Evolutionary conservation across 2,888 invertebrate species (phyloP), one percentile per base, ranked within the genome.

Genomic region (Brachylomia viminalis): DNA sequence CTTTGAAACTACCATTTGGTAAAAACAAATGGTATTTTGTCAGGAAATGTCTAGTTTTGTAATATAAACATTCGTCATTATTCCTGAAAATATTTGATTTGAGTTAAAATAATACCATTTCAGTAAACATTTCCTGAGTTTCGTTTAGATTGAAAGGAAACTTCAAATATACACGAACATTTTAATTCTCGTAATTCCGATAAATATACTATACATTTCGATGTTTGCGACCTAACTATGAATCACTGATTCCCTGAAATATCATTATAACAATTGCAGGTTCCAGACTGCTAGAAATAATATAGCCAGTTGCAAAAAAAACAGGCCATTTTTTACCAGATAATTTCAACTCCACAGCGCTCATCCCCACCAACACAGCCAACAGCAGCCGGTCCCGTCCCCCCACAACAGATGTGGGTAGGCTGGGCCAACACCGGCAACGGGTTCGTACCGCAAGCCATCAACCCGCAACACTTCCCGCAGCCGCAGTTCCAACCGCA

Each of bases 361-460:
- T 80, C 89, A 23, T 91, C 93, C 0, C 92, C 93, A 0, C 91
- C 93, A 5, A 87, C 83, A 45, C 92, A 92, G 42, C 10, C 83
- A 45, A 42, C 86, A 20, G 79, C 80, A 11, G 80, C 71, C 0
- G 87, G 84, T 23, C 42, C 77, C 1, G 87, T 76, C 61, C 87
- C 82, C 49, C 86, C 86, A 69, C 93, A 86, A 54, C 95, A 89
- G 33, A 85, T 94, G 91, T 95, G 94, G 94, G 90, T 94, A 73
- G 94, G 94, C 54, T 95, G 94, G 95, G 87, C 93, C 75, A 91
- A 91, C 88, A 80, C 92, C 13, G 90, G 89, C 64, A 86, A 82
- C 42, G 83, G 83, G n/a, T 92, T 90, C 88, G 52, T 91, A 81
- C 91, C 92, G 80, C 93, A 90, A 65, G 80, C 88, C 66, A 83